Base-by-base conservation (phyloP, 2,113 vertebrate genomes). In the Zosterops pallidus region DNA sequence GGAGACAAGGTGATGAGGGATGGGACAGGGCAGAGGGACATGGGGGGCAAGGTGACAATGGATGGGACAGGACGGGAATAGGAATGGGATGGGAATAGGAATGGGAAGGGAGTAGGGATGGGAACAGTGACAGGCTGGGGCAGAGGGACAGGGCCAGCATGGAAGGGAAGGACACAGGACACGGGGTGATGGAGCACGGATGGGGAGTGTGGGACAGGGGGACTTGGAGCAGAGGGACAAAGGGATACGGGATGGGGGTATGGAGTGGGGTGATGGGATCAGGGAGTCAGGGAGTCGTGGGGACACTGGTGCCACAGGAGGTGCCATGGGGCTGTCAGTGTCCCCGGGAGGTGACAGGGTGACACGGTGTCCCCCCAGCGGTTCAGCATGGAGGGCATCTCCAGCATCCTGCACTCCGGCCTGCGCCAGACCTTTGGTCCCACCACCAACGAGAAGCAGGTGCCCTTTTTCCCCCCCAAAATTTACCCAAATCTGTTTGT, bases 381-480 rank as follows among this genome's bases (percentile, higher is more conserved):
- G 33, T 99, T 99, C 98, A 99, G 99, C 97, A 99, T 99, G 99
- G 99, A 99, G 93, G 99, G 99, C 26, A 98, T 99, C 92, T 99
- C 99, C 96, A 99, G 98, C 98, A 99, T 99, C 81, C 98, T 99
- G 94, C 99, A 99, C 97, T 99, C 98, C 0, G 97, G 99, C 86
- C 99, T 99, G 96, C 98, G 99, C 97, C 99, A 99, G 98, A 99
- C 99, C 11, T 99, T 99, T 52, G 98, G 99, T 77, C 98, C 98
- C 95, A 96, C 99, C 67, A 97, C 98, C 92, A 98, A 96, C 6
- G 99, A 99, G 41, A 99, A 99, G 97, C 99, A 99, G 98, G 99
- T 99, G 87, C 75, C 26, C 5, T 20, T 80, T 26, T 29, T 9
- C 5, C 25, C 6, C 11, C 3, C 0, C 0, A 33, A 44, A 19